Conservation (phyloP, 2,797 vertebrate genomes). For the Apogon hyalosoma region DNA sequence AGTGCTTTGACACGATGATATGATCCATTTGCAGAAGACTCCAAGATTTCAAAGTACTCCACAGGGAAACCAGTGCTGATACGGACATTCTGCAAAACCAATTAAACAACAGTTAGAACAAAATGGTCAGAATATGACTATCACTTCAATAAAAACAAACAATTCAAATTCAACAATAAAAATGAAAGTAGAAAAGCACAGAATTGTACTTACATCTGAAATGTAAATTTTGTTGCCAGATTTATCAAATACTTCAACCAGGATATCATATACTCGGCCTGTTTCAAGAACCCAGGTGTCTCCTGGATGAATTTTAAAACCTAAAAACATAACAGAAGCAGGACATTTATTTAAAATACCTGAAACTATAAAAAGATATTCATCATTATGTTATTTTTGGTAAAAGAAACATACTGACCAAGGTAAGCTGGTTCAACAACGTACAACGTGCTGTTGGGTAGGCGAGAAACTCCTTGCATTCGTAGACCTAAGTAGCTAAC, state of each 20-base stretch:
- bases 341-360: not conserved
- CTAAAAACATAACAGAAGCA: conserved; percentile 70
- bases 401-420: conserved; percentile 81
- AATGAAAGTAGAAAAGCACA: not conserved
- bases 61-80: conserved; percentile 85
- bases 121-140: no score
- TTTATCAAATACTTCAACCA: conserved; percentile 94
- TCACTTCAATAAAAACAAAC: not conserved
- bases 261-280: conserved; percentile 87
- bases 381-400: conserved; percentile 5
- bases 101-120: not conserved
- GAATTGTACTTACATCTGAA: conserved; percentile 89
- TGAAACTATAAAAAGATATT: not conserved
- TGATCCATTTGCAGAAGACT: conserved; percentile 93
- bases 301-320: conserved; percentile 92
- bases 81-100: conserved; percentile 87
- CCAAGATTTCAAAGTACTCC: conserved; percentile 89
- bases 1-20: conserved; percentile 87
- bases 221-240: conserved; percentile 91
- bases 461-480: conserved; percentile 92
- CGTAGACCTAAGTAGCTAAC: conserved; percentile 82
- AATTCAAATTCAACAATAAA: not conserved
- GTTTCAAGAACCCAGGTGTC: conserved; percentile 95
- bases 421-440: conserved; percentile 94
- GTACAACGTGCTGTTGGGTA: conserved; percentile 94